Evolutionary conservation across 2,113 vertebrate species (phyloP).

Genomic region (Raphicerus campestris): DNA sequence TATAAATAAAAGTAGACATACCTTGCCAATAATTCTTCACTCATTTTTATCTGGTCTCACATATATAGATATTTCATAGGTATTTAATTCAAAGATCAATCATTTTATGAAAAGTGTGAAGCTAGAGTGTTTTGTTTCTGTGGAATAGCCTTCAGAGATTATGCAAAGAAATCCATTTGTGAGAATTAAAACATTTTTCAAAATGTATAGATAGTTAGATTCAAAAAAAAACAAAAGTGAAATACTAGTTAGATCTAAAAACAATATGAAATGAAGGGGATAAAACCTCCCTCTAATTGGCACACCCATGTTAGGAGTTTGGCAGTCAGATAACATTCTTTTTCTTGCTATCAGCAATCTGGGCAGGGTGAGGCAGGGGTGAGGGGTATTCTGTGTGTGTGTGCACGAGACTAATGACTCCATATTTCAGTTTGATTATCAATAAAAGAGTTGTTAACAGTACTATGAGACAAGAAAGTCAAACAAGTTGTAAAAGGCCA

Average conservation of each 20-base stretch:
- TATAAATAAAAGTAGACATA: background rate
- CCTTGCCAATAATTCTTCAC: background rate
- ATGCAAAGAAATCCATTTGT: background rate
- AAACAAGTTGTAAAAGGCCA: background rate
- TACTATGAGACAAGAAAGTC: background rate
- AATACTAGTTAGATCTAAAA: background rate
- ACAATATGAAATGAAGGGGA: background rate
- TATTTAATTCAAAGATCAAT: background rate
- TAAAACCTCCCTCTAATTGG: too few relatives aligned
- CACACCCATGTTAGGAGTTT: background rate
- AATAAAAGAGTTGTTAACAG: background rate
- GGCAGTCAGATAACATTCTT: background rate
- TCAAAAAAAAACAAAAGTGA: constrained; percentile 17
- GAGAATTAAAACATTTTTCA: background rate
- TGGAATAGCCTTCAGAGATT: background rate
- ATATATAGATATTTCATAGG: background rate
- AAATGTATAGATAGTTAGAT: background rate
- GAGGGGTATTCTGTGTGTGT: background rate
- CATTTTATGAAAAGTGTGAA: background rate
- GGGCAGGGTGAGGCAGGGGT: background rate
- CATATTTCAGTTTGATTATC: background rate
- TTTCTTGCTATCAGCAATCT: background rate
- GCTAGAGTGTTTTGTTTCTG: background rate
- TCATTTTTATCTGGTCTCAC: background rate
- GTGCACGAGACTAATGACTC: background rate